Conservation (phyloP, 2,113 vertebrate genomes). For the Bubo blakistoni region DNA sequence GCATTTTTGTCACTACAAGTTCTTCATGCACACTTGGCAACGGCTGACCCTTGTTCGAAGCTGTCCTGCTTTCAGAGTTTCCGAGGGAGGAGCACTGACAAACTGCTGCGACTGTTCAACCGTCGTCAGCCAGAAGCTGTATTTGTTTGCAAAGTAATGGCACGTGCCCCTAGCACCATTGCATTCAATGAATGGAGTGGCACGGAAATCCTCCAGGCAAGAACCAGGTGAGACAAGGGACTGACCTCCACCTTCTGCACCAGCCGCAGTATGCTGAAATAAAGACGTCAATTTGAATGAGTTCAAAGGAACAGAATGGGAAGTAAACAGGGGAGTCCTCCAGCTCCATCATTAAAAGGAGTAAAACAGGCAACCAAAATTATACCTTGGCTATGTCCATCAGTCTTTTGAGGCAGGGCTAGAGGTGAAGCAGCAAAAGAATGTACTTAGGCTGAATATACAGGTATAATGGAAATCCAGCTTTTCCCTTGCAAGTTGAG, state of each 20-base stretch:
- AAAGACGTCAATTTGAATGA: neutral
- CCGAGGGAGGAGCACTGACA: conserved; percentile 63
- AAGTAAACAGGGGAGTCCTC: neutral
- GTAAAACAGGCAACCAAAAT: neutral
- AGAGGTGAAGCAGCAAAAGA: neutral
- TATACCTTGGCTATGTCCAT: too few relatives aligned
- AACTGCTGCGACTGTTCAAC: conserved; percentile 83
- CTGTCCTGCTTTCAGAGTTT: conserved; percentile 87
- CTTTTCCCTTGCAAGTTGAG: neutral
- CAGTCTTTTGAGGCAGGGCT: neutral
- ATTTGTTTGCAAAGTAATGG: conserved; percentile 95
- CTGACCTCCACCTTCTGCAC: conserved; percentile 90
- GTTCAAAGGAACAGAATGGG: neutral
- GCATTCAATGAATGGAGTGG: conserved; percentile 96
- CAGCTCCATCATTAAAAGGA: neutral
- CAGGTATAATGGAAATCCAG: neutral
- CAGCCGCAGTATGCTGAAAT: conserved; percentile 88
- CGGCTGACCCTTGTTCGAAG: conserved; percentile 86
- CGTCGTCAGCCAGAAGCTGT: conserved; percentile 94
- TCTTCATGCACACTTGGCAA: conserved; percentile 97
- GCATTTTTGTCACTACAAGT: conserved; percentile 73
- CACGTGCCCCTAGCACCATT: conserved; percentile 88
- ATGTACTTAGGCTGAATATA: neutral
- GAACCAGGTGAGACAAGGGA: conserved; percentile 93
- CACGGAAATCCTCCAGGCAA: conserved; percentile 93